Evolutionary conservation across 2,113 vertebrate genomes (phyloP), one percentile per base, ranked within the genome.

Genomic region (Cheirogaleus medius): DNA sequence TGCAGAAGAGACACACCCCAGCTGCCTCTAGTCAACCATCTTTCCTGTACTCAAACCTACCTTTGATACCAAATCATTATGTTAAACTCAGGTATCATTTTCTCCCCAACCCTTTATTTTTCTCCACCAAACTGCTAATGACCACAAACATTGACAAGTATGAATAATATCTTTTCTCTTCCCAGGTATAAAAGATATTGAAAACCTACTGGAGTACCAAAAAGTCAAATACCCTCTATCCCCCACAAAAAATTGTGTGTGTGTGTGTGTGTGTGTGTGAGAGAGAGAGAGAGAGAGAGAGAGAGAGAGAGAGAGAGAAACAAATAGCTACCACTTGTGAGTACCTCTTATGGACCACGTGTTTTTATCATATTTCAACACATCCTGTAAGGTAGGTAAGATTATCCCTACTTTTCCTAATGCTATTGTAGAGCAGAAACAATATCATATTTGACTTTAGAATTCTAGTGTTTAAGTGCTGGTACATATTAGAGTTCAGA

Each of bases 121-220:
- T 80, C 25, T 54, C 25, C 32, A 73, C 13, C 13, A 63, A 86
- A 71, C 71, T 80, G 27, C 37, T 78, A 91, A 74, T 77, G 71
- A 63, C 3, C 17, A 71, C 77, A 92, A 77, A 73, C 21, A 92
- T 14, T 60, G 34, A 42, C 3, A 82, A 68, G 8, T 69, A 6
- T 82, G 21, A 68, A 39, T 81, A 42, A 64, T 58, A 12, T 37
- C 3, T 93, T 96, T 87, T 80, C 17, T 81, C 14, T 82, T 93
- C 9, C 10, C 17, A 42, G 5, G 6, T 4, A 32, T 60, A 93
- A 91, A 74, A 58, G 29, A 73, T 71, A 18, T 60, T 89, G 5
- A 81, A 88, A 92, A 94, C 42, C 47, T 47, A 73, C 27, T 58
- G 10, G 17, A 20, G 27, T 66, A 47, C 3, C 12, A 73, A 49